Evolutionary conservation across 2,113 vertebrate species (phyloP), one percentile per base, ranked within the genome.

Genomic region (Connochaetes taurinus): DNA sequence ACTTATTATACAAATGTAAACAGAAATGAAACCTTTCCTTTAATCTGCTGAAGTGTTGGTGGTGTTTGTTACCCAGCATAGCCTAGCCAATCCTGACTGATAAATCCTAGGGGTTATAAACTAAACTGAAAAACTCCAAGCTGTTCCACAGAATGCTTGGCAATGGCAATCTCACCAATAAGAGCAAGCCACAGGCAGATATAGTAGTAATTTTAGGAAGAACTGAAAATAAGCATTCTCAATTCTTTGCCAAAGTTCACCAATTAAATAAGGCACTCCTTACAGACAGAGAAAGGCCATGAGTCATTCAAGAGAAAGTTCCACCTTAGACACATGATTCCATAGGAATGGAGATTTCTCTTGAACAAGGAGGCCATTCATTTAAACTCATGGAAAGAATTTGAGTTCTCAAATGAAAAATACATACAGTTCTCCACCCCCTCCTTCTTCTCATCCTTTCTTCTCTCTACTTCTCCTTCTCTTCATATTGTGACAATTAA

Each of bases 361-460:
- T 16, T 76, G 23, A 92, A 87, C 16, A 45, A 40, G 3, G 45
- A 76, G 19, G 25, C 13, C 74, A 88, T 58, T 92, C n/a, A 45
- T 16, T 53, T 84, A 50, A 82, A 19, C 7, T 67, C 12, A 25
- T 21, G 64, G 19, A 78, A 43, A 40, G 7, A 13, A 53, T 62
- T 10, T 84, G 21, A 53, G 33, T 71, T 83, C 4, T 36, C 47
- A 50, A 31, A 8, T n/a, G 25, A 43, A 23, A 55, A 50, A 21
- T 52, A 3, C n/a, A 6, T 43, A 43, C 2, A 62, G 16, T 6
- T 58, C 6, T 88, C 55, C 19, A 53, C 7, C 0, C 2, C 2
- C 14, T 71, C 11, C 47, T 93, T 29, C 14, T 7, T 53, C 16
- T 29, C 81, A 14, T 6, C 25, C 21, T 43, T 74, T 83, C 5